Base-by-base conservation (phyloP, 2,113 vertebrate genomes). In the Trinectes maculatus region DNA sequence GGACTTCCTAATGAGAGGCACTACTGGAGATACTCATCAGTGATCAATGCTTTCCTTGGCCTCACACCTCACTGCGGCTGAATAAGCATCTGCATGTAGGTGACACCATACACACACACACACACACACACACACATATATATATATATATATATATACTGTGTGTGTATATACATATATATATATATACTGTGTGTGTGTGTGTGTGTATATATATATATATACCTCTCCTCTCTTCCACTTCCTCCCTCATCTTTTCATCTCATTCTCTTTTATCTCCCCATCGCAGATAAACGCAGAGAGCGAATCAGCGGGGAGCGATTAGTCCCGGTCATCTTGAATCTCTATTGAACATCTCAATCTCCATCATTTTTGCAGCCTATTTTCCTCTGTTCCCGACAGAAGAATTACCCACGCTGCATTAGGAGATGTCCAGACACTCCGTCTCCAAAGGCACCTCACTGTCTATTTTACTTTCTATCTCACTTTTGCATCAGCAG, bases 271-370 rank as follows among this genome's bases (percentile, higher is more conserved):
- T 71, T 73, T 83, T 75, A 84, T 89, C 84, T 85, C 54, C 61
- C 56, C 74, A 75, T 73, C 37, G 0, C 77, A 94, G 95, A 96
- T 24, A 93, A 96, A 9, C 94, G 94, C 58, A 80, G 89, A 60
- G 93, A 92, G 0, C 92, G 89, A 56, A 93, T 95, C 86, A 91
- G 94, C 83, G 18, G 95, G 15, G 96, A 96, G 86, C 93, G 94
- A 0, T 96, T 94, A 86, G 88, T 82, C 71, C 83, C 60, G 19
- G 73, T 71, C 74, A 55, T 87, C 69, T 83, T 78, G 65, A 80
- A 80, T 86, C 79, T 72, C 82, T 21, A 48, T 44, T 71, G 53
- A 54, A 69, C 56, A 54, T 79, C 77, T 89, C 79, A 52, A 55
- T 74, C 66, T 60, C 56, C 57, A 59, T 79, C 67, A 63, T 85